Base-by-base conservation (phyloP, 35 echinoderm and acorn worm species). In the Diadema setosum region DNA sequence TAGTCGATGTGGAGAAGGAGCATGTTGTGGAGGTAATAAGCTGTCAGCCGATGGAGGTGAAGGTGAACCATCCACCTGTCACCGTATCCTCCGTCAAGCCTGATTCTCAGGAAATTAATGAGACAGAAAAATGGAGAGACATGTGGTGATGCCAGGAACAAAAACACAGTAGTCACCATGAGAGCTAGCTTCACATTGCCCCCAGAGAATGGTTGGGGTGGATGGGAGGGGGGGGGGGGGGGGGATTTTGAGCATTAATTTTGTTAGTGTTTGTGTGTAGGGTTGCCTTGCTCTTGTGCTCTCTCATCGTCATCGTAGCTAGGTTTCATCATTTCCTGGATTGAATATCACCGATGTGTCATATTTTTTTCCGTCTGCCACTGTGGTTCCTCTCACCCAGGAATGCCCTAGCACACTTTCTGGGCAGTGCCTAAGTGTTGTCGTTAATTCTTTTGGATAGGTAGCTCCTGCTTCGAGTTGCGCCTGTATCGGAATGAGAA, bases 1-100 rank as follows among this genome's bases (percentile, higher is more conserved):
- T 3, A 9, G 16, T 26, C 30, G 7, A 34, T 26, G 1, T 33
- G 49, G 55, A 64, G 49, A 9, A 78, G 15, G 33, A 84, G 29
- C 29, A 84, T 58, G 82, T 84, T 32, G n/a, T 84, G 49, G 49
- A 60, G 73, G 73, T 78, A 78, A 78, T 78, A 41, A 78, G 73
- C 73, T 78, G 73, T 78, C 73, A 78, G 15, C 21, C 6, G 27
- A 73, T 39, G 9, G 25, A 30, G 37, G 34, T 78, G 73, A 78
- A 78, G 73, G 73, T 78, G 73, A 78, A 44, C 21, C n/a, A 78
- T 78, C 21, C 73, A 78, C 73, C 73, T 78, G 73, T 78, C 73
- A 20, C 44, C 1, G 35, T 41, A 21, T n/a, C 33, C 25, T 78
- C 73, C 44, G 40, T 78, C 73, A 78, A 36, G 14, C 29, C 27